Base-by-base conservation (phyloP, 2,888 invertebrate species). In the Yponomeuta sedellus region DNA sequence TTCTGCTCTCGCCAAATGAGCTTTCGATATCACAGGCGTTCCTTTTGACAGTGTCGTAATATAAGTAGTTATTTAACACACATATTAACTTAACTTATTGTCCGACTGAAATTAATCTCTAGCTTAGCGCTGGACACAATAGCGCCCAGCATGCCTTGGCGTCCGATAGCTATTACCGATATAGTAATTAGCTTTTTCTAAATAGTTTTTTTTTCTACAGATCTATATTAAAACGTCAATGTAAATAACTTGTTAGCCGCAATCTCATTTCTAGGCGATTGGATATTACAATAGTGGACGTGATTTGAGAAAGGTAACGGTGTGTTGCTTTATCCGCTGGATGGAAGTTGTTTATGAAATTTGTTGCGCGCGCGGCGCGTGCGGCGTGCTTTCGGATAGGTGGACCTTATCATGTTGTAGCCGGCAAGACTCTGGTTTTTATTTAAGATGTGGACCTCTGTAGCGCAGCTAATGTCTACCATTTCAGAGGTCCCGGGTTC, bases 231-330 rank as follows among this genome's bases (percentile, higher is more conserved):
- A 91, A 90, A 91, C 90, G 91, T 91, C 91, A 91, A 90, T 88
- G 91, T 91, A 91, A 91, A 90, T 91, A 91, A 91, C 91, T 91
- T 91, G 91, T 91, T 91, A 91, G 91, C 90, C 88, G 91, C 91
- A 88, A 91, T 90, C 91, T 91, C 91, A 91, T 91, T 91, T 90
- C 90, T 86, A 83, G 83, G 81, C 89, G 88, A 89, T 90, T 91
- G 91, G 88, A 88, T 90, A 89, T 90, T 88, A 90, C 91, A 91
- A 91, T 91, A 88, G 91, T 87, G 91, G 88, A 91, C 91, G 91
- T 91, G 91, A 89, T 89, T 87, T 87, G 90, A 88, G 90, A 88
- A 87, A 89, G 87, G 89, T 91, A 91, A 90, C 91, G 91, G 91
- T 89, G 84, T 82, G 81, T 79, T 78, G 88, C 89, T 88, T 90